Percentiles rank a stretch among this genome's conserved stretches.
Conservation (phyloP, 2,113 vertebrate genomes). For the Cercocebus atys region DNA sequence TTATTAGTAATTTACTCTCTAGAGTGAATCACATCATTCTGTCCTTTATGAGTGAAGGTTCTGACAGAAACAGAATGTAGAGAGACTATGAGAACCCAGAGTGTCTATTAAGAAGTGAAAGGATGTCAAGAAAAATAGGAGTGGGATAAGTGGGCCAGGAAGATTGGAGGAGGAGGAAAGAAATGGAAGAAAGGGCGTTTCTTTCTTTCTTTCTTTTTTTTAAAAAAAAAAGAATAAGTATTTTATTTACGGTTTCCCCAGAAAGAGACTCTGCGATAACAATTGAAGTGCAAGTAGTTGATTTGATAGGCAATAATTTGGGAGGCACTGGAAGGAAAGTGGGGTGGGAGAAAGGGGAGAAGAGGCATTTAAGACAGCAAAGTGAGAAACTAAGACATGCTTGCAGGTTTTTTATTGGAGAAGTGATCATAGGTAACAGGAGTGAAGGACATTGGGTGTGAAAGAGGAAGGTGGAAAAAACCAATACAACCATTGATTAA, state of each 20-base stretch:
- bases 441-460: background rate
- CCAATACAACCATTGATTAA: background rate
- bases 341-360: background rate
- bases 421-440: background rate
- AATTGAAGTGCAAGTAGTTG: background rate
- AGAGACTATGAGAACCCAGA: background rate
- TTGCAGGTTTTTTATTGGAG: background rate
- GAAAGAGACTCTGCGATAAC: background rate
- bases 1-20: background rate
- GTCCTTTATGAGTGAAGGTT: background rate
- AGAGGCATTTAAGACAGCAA: background rate
- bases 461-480: background rate
- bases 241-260: background rate
- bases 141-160: background rate
- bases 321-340: background rate
- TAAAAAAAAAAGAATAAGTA: background rate
- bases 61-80: background rate
- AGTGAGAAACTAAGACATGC: background rate
- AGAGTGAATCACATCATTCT: background rate
- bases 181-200: background rate
- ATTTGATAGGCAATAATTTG: background rate
- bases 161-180: background rate
- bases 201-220: too few species aligned
- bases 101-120: background rate
- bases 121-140: background rate